Evolutionary conservation across 1,140 invertebrate genomes (phyloP).

Genomic region (Drosophila nigromelanica): DNA sequence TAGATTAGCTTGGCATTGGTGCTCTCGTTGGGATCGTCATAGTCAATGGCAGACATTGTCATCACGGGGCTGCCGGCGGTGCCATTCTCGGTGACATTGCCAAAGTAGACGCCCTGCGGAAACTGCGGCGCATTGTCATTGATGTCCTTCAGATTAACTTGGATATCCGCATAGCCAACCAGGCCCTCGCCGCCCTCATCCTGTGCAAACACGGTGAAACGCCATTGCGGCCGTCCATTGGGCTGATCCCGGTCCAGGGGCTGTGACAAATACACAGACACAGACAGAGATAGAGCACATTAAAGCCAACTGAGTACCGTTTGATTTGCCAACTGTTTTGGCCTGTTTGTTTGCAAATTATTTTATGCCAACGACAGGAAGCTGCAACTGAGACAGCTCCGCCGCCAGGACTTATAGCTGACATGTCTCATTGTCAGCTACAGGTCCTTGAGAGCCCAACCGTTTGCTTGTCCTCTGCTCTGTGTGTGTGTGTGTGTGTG

Average conservation of each 20-base stretch:
- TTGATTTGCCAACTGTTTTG: conserved; percentile 57
- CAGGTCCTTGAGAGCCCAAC: conserved; percentile 21
- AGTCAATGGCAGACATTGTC: conserved; percentile 89
- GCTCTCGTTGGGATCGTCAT: conserved; percentile 88
- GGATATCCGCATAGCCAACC: conserved; percentile 90
- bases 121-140: conserved; percentile 92
- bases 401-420: conserved; percentile 5
- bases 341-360: conserved; percentile 74
- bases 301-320: conserved; percentile 24
- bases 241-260: conserved; percentile 90
- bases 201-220: conserved; percentile 90
- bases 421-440: conserved; percentile 39
- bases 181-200: conserved; percentile 89
- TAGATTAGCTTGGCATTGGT: conserved; percentile 87
- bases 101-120: conserved; percentile 86
- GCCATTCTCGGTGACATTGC: conserved; percentile 88
- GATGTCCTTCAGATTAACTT: conserved; percentile 89
- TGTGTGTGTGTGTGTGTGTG: background rate
- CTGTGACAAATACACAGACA: conserved; percentile 58
- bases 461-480: background rate
- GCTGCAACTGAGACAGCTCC: conserved; percentile 47
- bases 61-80: conserved; percentile 88
- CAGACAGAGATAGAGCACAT: background rate
- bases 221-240: conserved; percentile 88
- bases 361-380: conserved; percentile 61